Percentiles rank a stretch among this genome's conserved stretches.
Conservation (phyloP, 1,140 invertebrate genomes). For the Meloidogyne hapla region DNA sequence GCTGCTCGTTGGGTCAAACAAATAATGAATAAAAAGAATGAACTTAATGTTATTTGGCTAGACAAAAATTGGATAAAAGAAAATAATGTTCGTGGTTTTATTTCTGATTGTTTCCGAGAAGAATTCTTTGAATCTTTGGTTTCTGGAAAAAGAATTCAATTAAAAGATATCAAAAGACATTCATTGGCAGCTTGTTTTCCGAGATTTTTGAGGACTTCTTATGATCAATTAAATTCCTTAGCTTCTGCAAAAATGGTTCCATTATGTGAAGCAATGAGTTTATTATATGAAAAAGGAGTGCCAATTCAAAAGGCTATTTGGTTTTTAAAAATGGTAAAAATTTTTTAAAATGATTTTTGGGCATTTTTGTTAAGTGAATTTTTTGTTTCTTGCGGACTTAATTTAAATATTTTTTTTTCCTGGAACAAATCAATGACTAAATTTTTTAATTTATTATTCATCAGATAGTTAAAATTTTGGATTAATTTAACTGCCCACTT, state of each 20-base stretch:
- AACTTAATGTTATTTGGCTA: constrained; percentile 35
- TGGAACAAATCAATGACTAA: too few species aligned
- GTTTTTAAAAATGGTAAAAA: constrained; percentile 50
- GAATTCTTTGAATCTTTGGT: constrained; percentile 44
- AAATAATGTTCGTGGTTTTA: constrained; percentile 36
- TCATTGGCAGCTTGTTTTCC: constrained; percentile 41
- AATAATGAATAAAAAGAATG: constrained; percentile 43
- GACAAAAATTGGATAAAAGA: constrained; percentile 51
- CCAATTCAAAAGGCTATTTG: constrained; percentile 49
- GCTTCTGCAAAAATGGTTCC: constrained; percentile 3
- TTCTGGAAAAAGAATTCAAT: constrained; percentile 28
- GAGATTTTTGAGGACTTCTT: constrained; percentile 13
- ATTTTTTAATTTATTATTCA: too few species aligned
- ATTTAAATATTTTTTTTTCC: too few species aligned
- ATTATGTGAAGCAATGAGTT: constrained; percentile 45
- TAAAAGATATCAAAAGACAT: constrained; percentile 32
- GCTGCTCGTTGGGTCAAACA: constrained; percentile 31
- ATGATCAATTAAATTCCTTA: constrained; percentile 14
- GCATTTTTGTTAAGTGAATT: not conserved
- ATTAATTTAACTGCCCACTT: too few species aligned
- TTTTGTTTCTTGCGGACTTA: not conserved
- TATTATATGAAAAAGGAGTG: constrained; percentile 43
- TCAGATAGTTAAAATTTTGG: too few species aligned
- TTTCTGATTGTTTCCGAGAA: constrained; percentile 8
- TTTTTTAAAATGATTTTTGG: not conserved